Base-by-base conservation (phyloP, 2,888 invertebrate genomes). In the Andricus curvator region DNA sequence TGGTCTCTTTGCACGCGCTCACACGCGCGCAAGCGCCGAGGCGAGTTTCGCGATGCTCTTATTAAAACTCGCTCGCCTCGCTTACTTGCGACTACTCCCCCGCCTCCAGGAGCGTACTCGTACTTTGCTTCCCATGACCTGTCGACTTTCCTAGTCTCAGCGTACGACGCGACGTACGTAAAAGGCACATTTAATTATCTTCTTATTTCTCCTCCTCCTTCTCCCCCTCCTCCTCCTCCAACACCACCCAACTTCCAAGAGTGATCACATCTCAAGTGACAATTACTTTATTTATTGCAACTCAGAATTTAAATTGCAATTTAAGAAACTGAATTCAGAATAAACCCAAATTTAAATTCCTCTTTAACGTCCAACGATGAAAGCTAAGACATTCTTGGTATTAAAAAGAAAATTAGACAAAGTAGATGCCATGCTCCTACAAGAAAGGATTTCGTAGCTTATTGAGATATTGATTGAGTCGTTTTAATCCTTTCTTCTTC, bases 51-150 rank as follows among this genome's bases (percentile, higher is more conserved):
- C 88, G 85, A 89, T 91, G 91, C 91, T 92, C 91, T 92, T 92
- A 90, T 92, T 92, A 90, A 91, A 91, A 90, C 91, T 89, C 89
- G 90, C 89, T 91, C 89, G 89, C 89, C 88, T 86, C 87, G 85
- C 86, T 89, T 87, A 89, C 90, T 90, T 81, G 82, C 56, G 81
- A 80, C 79, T 80, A 80, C 82, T 84, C 74, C 74, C 74, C 51
- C 74, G n/a, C 56, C 48, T 51, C 51, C 48, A 67, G 67, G 67
- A 67, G 67, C 67, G 67, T 67, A 67, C 44, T 11, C 11, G 44
- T 44, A 44, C 15, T 62, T 62, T 62, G 22, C 62, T 62, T 62
- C 62, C 62, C 62, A 62, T 62, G 62, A 62, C 62, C 62, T 25
- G 62, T 62, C 13, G 22, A 62, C 44, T 44, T 44, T 15, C 44